Percentiles rank a stretch among this genome's conserved stretches.
phyloP scores from a whole-genome alignment of 2,888 invertebrate species.

The Caenorhabditis imperialis region DNA sequence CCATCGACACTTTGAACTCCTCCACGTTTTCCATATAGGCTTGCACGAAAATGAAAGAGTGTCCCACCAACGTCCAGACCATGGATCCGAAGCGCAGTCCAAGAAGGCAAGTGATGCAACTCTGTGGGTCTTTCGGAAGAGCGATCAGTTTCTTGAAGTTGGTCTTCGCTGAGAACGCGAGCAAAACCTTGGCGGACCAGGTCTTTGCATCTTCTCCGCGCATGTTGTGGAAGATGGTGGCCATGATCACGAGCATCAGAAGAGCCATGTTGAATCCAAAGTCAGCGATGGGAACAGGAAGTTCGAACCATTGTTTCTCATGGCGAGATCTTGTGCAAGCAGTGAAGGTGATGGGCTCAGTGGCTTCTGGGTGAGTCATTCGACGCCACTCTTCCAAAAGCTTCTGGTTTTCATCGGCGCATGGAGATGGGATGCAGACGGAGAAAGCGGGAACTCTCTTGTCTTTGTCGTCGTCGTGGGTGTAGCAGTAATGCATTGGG shows the following conservation, averaged over 20 bases:
- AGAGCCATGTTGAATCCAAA: slow-evolving; percentile 74
- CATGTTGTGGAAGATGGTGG: slow-evolving; percentile 74
- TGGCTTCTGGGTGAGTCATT: slow-evolving; percentile 60
- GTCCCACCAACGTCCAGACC: slow-evolving; percentile 77
- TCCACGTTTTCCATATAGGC: slow-evolving; percentile 76
- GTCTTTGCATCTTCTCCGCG: slow-evolving; percentile 73
- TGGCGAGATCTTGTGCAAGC: slow-evolving; percentile 74
- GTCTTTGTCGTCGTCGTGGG: slow-evolving; percentile 62
- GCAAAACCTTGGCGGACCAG: slow-evolving; percentile 67
- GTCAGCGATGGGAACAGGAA: slow-evolving; percentile 72
- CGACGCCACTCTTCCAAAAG: slow-evolving; percentile 72
- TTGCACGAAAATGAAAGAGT: slow-evolving; percentile 77
- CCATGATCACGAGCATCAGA: slow-evolving; percentile 69
- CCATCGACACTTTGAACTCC: slow-evolving; percentile 75
- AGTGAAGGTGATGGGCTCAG: slow-evolving; percentile 69
- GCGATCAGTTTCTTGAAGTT: slow-evolving; percentile 70
- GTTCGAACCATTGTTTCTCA: slow-evolving; percentile 75
- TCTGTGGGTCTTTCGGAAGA: slow-evolving; percentile 76
- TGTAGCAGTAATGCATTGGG: slow-evolving; percentile 76
- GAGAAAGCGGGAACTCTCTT: slow-evolving; percentile 68
- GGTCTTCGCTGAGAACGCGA: slow-evolving; percentile 75
- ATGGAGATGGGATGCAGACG: slow-evolving; percentile 75
- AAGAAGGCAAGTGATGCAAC: slow-evolving; percentile 77
- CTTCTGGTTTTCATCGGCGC: slow-evolving; percentile 72
- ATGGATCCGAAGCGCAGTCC: slow-evolving; percentile 76